phyloP scores from a whole-genome alignment of 2,888 invertebrate species.

The Drymonia ruficornis region DNA sequence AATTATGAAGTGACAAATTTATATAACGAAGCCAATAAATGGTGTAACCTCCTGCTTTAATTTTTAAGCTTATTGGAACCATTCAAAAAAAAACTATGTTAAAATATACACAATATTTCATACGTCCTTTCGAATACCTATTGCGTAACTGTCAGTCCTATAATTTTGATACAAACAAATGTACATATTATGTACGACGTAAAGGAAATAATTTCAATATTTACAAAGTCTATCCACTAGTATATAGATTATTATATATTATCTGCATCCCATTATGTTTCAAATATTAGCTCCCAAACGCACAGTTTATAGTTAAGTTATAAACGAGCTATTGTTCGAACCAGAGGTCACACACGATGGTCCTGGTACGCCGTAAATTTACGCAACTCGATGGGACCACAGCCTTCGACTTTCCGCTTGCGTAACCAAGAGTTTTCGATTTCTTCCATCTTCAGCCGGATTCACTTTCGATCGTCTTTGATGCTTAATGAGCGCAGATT shows the following conservation, averaged over 20 bases:
- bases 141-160: too few relatives aligned
- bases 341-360: constrained; percentile 34
- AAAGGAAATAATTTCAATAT: too few relatives aligned
- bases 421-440: constrained; percentile 71
- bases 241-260: not conserved
- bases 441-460: constrained; percentile 41
- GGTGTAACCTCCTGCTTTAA: too few relatives aligned
- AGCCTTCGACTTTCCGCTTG: constrained; percentile 68
- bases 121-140: too few relatives aligned
- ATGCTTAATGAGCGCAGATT: constrained; percentile 18
- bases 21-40: too few relatives aligned
- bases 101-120: too few relatives aligned
- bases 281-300: constrained; percentile 10
- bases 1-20: too few relatives aligned
- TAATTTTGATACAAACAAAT: too few relatives aligned
- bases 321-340: constrained; percentile 38
- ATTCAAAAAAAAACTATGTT: too few relatives aligned
- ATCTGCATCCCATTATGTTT: not conserved
- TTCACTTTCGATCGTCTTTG: constrained; percentile 20
- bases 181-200: not conserved
- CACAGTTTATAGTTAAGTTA: constrained; percentile 29
- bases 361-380: constrained; percentile 44
- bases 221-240: too few relatives aligned
- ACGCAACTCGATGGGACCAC: constrained; percentile 61
- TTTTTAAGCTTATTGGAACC: too few relatives aligned